phyloP scores from a whole-genome alignment of 2,888 invertebrate species.

The Psylliodes chrysocephalus region DNA sequence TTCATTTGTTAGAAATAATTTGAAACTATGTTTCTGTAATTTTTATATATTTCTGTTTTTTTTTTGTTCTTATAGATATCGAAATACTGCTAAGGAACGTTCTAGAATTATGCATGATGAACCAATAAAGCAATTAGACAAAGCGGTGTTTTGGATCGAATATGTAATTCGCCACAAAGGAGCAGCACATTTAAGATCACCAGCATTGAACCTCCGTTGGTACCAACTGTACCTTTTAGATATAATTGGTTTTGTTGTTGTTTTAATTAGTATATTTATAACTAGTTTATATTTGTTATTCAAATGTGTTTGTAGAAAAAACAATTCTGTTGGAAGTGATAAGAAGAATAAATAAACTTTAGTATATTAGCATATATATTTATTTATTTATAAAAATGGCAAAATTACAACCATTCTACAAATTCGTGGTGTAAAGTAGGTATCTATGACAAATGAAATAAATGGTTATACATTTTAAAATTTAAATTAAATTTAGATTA shows the following conservation, averaged over 20 bases:
- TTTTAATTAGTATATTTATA: not conserved
- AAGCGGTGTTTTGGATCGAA: conserved; percentile 43
- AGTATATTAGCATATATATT: no score
- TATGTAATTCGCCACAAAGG: conserved; percentile 35
- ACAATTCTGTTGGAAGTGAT: not conserved
- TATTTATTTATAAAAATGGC: no score
- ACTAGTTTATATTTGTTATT: not conserved
- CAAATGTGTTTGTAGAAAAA: not conserved
- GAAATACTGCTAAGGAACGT: conserved; percentile 22
- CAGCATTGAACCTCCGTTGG: conserved; percentile 38
- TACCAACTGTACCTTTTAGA: conserved; percentile 40
- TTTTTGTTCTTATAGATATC: conserved; percentile 32
- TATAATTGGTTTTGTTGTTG: conserved; percentile 24
- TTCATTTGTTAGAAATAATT: not conserved
- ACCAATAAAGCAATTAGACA: conserved; percentile 35
- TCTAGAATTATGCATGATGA: conserved; percentile 34
- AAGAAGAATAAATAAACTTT: conserved; percentile 1
- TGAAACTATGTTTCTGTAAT: no score
- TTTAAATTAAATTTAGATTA: no score
- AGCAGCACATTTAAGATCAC: conserved; percentile 35
- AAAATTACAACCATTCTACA: no score
- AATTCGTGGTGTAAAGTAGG: no score
- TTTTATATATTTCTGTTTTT: no score
- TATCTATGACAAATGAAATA: no score
- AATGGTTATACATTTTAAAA: no score